A percentile compares a stretch with the other conserved stretches of the same genome.
Evolutionary conservation across 2,113 vertebrate genomes (phyloP).

Genomic region (Alouatta palliata): DNA sequence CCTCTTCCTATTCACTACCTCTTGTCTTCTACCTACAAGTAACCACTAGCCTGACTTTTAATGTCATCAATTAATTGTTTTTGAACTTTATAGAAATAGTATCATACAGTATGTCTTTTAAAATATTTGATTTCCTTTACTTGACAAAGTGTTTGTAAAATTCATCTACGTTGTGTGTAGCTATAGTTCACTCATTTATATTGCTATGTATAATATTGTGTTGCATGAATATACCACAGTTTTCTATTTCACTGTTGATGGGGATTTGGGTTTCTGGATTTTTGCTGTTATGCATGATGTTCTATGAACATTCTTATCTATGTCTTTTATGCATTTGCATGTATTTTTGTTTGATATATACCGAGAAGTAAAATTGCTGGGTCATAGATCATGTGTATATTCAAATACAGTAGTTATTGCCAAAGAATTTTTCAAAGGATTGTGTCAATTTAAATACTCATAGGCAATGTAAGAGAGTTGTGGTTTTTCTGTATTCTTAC

Average conservation of each 20-base stretch:
- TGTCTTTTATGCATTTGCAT: not conserved
- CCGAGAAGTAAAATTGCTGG: not conserved
- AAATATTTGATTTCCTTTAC: not conserved
- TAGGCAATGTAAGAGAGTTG: not conserved
- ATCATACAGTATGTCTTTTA: not conserved
- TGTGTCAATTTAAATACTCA: not conserved
- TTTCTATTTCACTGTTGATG: not conserved
- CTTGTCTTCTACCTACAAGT: not conserved
- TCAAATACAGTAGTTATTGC: conserved; percentile 9
- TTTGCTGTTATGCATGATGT: conserved; percentile 3
- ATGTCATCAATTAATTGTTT: conserved; percentile 25
- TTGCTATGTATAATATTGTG: not conserved
- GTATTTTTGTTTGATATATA: not conserved
- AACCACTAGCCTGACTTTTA: not conserved
- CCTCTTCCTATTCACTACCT: not conserved
- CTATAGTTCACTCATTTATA: not conserved
- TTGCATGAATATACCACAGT: not conserved
- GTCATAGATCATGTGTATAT: not conserved
- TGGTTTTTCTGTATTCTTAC: not conserved
- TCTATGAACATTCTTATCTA: not conserved
- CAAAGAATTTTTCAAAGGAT: not conserved
- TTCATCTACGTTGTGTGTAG: not conserved
- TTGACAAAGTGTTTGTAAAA: not conserved
- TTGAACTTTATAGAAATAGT: not conserved
- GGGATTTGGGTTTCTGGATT: not conserved